Evolutionary conservation across 37 sponge, comb jelly and placozoan species (phyloP).

Genomic region (Hexactinellida sp.): DNA sequence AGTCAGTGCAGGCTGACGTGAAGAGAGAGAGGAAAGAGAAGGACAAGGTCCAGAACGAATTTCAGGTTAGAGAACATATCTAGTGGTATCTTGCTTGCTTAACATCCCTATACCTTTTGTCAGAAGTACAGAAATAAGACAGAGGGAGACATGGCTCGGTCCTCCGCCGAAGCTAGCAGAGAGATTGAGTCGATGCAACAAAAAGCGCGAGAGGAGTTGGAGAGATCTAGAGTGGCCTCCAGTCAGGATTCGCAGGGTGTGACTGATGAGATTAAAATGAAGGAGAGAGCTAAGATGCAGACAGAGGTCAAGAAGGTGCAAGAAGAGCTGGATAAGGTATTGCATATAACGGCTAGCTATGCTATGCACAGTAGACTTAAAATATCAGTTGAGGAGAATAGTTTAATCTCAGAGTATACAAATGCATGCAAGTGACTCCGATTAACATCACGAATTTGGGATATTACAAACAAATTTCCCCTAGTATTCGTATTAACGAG

Average conservation of each 20-base stretch:
- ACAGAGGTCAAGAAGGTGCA: background rate
- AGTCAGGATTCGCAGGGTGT: background rate
- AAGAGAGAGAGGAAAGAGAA: background rate
- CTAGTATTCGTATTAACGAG: no score
- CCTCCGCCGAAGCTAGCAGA: background rate
- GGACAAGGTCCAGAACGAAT: background rate
- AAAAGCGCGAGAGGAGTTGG: background rate
- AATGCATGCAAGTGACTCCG: no score
- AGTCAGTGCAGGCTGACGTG: background rate
- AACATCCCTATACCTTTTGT: background rate
- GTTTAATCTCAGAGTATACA: no score
- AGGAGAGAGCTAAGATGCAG: constrained; percentile 13
- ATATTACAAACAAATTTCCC: no score
- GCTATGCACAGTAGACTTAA: background rate
- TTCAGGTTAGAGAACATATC: background rate
- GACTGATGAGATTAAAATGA: background rate
- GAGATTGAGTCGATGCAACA: background rate
- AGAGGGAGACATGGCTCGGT: background rate
- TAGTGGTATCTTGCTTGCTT: background rate
- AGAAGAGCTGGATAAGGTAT: background rate
- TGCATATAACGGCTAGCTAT: background rate
- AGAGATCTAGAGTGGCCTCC: background rate
- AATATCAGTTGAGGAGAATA: background rate
- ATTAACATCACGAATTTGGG: no score
- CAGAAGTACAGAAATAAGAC: background rate